These are phyloP conservation scores for Varecia variegata DNA, from an alignment of 2,797 vertebrate genomes.

Conservation along the genomic window DNA sequence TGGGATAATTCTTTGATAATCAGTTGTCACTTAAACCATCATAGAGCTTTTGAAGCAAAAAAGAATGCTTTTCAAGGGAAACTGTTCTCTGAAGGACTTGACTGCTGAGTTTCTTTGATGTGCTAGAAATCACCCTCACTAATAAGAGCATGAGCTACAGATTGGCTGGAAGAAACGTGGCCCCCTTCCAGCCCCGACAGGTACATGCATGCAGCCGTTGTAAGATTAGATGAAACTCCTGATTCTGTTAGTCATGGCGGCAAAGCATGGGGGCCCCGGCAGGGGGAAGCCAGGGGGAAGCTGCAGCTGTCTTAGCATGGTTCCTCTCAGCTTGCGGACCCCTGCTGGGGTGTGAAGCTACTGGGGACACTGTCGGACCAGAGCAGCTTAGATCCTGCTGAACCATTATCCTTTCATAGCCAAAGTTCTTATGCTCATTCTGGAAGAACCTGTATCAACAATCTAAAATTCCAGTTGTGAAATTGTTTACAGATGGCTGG, in stretches of 20 bases:
- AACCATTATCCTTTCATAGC: not conserved
- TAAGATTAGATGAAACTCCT: too few species aligned
- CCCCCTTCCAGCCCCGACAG: not conserved
- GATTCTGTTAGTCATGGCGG: not conserved
- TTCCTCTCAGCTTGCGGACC: not conserved
- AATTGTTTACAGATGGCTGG: not conserved
- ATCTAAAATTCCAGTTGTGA: not conserved
- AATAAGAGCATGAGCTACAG: not conserved
- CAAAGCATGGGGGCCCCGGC: not conserved
- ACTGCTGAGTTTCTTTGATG: not conserved
- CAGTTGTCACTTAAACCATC: not conserved
- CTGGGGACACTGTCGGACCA: not conserved
- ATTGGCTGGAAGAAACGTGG: not conserved
- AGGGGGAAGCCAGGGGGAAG: not conserved
- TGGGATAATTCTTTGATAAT: not conserved
- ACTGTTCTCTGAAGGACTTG: not conserved
- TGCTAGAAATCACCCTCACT: not conserved
- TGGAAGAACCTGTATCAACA: not conserved
- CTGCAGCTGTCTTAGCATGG: not conserved
- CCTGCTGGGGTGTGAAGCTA: not conserved
- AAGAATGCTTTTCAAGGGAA: not conserved
- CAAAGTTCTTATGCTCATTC: not conserved
- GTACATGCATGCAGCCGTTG: accelerated
- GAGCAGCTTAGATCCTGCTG: not conserved
- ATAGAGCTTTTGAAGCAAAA: not conserved